Conservation (phyloP, 2,797 vertebrate species). For the Rhodeus uyekii region DNA sequence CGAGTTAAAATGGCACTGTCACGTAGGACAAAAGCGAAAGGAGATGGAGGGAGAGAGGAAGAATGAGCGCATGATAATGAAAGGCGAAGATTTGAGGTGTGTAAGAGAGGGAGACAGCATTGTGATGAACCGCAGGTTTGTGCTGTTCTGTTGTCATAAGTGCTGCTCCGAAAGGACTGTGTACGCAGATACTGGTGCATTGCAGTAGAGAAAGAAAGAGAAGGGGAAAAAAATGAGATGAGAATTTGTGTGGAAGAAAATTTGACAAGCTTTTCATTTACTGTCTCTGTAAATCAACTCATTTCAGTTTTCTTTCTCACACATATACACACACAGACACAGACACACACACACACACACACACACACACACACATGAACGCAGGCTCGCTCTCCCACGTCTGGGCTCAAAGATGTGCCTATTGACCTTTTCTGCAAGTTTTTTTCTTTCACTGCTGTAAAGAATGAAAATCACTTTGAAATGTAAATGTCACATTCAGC, state of each 20-base stretch:
- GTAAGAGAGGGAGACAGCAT: constrained; percentile 50
- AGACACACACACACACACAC: constrained; percentile 25
- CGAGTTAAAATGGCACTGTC: constrained; percentile 33
- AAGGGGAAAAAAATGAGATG: constrained; percentile 23
- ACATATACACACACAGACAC: constrained; percentile 44
- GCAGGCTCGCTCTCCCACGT: constrained; percentile 34
- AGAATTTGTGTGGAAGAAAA: constrained; percentile 60
- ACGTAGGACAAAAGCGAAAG: background rate
- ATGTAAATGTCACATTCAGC: constrained; percentile 65
- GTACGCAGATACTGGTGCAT: constrained; percentile 71
- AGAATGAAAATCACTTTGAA: constrained; percentile 57
- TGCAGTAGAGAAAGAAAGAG: constrained; percentile 74
- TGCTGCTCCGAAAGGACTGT: constrained; percentile 63
- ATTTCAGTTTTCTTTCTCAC: constrained; percentile 45
- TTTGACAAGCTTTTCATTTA: constrained; percentile 70
- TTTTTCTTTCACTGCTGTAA: constrained; percentile 46
- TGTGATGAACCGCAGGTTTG: constrained; percentile 21
- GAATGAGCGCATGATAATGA: constrained; percentile 29
- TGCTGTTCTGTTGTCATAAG: constrained; percentile 62
- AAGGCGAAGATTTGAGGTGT: constrained; percentile 31
- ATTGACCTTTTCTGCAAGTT: constrained; percentile 67
- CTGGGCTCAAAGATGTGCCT: constrained; percentile 21
- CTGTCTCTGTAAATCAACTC: constrained; percentile 72
- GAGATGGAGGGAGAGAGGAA: constrained; percentile 22
- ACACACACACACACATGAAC: constrained; percentile 29